A percentile compares a stretch with the other conserved stretches of the same genome.
phyloP scores from a whole-genome alignment of 2,797 vertebrate genomes.

The Paguma larvata region DNA sequence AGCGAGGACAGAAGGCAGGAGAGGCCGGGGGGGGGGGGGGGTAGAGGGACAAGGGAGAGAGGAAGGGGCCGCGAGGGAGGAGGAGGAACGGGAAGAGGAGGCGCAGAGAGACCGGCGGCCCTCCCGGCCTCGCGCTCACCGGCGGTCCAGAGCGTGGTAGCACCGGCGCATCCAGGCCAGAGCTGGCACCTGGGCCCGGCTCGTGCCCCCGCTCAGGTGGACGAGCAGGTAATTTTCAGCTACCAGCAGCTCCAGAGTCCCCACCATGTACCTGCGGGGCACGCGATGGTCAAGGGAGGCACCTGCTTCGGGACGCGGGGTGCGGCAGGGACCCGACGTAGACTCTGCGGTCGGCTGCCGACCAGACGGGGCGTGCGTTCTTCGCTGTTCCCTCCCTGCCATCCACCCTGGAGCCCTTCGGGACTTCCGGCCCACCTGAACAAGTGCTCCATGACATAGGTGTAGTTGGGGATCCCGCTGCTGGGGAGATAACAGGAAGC shows the following conservation, averaged over 20 bases:
- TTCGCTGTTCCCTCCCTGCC: not conserved
- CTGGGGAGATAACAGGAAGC: constrained; percentile 92
- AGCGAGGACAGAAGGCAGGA: not conserved
- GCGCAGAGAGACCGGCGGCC: fast-evolving
- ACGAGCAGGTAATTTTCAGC: constrained; percentile 93
- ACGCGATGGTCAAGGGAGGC: not conserved
- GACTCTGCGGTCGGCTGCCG: not conserved
- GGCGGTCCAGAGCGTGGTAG: constrained; percentile 90
- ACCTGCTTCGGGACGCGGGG: not conserved
- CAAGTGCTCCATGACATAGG: constrained; percentile 94
- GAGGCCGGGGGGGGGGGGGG: not conserved
- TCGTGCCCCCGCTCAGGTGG: constrained; percentile 91
- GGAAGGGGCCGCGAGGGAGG: not conserved
- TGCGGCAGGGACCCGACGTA: not conserved
- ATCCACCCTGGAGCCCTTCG: not conserved
- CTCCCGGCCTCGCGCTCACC: constrained; percentile 79
- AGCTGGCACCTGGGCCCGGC: constrained; percentile 90
- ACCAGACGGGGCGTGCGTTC: not conserved
- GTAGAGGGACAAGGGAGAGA: not conserved
- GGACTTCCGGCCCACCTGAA: constrained; percentile 88
- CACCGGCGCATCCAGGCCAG: constrained; percentile 93
- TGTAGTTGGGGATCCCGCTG: constrained; percentile 90
- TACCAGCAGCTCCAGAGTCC: constrained; percentile 92
- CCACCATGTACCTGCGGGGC: constrained; percentile 91
- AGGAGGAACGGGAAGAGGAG: not conserved